phyloP scores from a whole-genome alignment of 1,140 invertebrate species.

The Anthonomus grandis region DNA sequence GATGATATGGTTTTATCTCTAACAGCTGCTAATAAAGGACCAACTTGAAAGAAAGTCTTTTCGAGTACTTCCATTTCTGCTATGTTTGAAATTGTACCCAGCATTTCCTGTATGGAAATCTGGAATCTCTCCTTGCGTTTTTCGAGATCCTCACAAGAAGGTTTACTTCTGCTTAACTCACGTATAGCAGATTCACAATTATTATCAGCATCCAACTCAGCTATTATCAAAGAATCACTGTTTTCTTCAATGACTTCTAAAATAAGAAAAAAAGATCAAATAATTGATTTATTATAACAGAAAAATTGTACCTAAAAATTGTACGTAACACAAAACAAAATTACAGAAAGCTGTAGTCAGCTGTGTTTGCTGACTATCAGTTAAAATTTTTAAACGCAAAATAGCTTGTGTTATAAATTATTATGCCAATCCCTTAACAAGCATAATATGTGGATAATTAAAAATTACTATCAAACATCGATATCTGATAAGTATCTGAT shows the following conservation, averaged over 20 bases:
- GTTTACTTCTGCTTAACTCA: slow-evolving; percentile 3
- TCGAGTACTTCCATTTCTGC: slow-evolving; percentile 3
- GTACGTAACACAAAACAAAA: not conserved
- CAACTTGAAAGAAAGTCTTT: not conserved
- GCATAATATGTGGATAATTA: too few species aligned
- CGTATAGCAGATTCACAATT: slow-evolving; percentile 1
- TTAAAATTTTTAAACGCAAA: too few species aligned
- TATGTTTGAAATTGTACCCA: slow-evolving; percentile 2
- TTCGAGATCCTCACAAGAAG: not conserved
- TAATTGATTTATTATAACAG: not conserved
- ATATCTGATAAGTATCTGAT: too few species aligned
- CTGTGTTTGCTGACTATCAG: too few species aligned
- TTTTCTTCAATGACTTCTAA: slow-evolving; percentile 1
- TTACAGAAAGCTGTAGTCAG: not conserved
- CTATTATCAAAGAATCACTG: slow-evolving; percentile 5
- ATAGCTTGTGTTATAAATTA: too few species aligned
- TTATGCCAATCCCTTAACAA: too few species aligned
- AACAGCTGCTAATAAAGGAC: slow-evolving; percentile 1
- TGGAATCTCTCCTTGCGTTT: slow-evolving; percentile 1
- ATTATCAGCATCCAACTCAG: not conserved
- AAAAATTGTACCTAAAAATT: not conserved
- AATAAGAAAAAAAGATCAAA: not conserved
- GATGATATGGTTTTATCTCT: slow-evolving; percentile 3
- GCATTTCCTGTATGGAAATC: not conserved
- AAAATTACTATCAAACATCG: too few species aligned